Evolutionary conservation across 1,140 invertebrate species (phyloP).

Genomic region (Phocides pigmalion): DNA sequence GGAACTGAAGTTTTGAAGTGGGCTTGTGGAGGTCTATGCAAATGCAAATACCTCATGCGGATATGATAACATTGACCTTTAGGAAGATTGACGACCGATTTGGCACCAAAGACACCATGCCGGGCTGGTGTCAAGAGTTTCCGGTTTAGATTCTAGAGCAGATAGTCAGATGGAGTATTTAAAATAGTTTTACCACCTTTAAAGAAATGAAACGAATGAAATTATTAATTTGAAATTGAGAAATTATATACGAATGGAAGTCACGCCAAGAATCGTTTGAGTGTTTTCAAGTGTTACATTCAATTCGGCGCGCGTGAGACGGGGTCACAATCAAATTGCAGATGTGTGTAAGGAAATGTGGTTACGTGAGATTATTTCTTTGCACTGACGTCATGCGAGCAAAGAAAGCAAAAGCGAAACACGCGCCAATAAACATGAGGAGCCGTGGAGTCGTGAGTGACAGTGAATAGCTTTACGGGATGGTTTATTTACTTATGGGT

Average conservation of each 20-base stretch:
- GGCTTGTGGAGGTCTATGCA: constrained; percentile 44
- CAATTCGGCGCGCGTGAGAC: constrained; percentile 6
- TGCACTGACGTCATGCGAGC: constrained; percentile 17
- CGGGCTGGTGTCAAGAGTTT: not conserved
- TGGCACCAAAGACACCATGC: not conserved
- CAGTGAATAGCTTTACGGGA: constrained; percentile 9
- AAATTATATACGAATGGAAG: too few species aligned
- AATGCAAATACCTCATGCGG: constrained; percentile 37
- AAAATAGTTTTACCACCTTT: too few species aligned
- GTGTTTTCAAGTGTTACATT: not conserved
- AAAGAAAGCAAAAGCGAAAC: constrained; percentile 26
- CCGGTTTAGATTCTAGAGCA: not conserved
- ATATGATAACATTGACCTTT: constrained; percentile 42
- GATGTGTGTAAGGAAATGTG: constrained; percentile 20
- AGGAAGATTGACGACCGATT: constrained; percentile 1
- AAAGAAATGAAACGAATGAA: too few species aligned
- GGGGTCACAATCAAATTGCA: constrained; percentile 13
- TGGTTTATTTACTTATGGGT: not conserved
- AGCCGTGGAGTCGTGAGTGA: constrained; percentile 6
- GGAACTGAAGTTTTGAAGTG: constrained; percentile 42
- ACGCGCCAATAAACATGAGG: constrained; percentile 23
- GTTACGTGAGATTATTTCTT: constrained; percentile 30
- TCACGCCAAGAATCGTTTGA: not conserved
- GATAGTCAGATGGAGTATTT: not conserved
- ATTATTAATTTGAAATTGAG: too few species aligned